Conservation (phyloP, 2,113 vertebrate species). For the Daphoenositta chrysoptera region DNA sequence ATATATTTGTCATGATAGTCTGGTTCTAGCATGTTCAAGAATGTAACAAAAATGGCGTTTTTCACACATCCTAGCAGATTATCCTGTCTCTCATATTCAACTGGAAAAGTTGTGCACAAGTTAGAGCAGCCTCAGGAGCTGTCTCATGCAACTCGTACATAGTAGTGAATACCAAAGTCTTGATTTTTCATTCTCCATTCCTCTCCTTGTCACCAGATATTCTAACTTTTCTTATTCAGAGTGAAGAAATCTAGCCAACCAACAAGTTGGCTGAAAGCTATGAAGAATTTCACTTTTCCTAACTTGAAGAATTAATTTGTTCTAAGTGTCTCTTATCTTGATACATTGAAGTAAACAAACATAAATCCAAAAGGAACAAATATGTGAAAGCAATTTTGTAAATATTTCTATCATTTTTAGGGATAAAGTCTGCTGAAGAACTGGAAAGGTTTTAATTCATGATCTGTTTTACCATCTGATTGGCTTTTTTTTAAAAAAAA, state of each 20-base stretch:
- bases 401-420: neutral
- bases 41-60: neutral
- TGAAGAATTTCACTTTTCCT: neutral
- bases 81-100: neutral
- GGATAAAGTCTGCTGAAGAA: neutral
- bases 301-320: neutral
- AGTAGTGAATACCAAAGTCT: neutral
- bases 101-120: neutral
- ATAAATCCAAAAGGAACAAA: neutral
- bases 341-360: neutral
- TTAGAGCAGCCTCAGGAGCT: neutral
- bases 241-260: neutral
- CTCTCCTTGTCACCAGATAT: neutral
- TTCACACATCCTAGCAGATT: neutral
- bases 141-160: neutral
- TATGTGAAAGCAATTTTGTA: neutral
- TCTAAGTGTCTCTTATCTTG: neutral
- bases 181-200: neutral
- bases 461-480: neutral
- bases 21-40: neutral
- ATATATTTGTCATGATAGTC: constrained; percentile 25
- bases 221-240: neutral
- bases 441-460: neutral
- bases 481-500: neutral
- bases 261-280: neutral